Evolutionary conservation across 2,113 vertebrate genomes (phyloP).

Genomic region (Hypomesus transpacificus): DNA sequence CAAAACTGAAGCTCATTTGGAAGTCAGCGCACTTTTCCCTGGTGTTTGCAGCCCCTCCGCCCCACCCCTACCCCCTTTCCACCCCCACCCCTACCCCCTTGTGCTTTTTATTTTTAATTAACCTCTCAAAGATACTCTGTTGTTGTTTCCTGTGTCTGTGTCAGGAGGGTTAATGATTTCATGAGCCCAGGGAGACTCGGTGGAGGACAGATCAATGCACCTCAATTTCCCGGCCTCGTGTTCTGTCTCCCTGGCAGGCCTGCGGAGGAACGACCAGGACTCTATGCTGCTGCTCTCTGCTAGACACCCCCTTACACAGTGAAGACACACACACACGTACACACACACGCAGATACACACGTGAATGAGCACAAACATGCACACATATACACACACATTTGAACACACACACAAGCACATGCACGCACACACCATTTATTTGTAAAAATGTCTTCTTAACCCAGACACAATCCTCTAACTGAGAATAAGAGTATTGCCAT

Average conservation of each 20-base stretch:
- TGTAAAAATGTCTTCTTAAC: too few relatives aligned
- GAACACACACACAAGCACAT: neutral
- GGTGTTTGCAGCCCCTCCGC: conserved; percentile 52
- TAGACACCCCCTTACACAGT: neutral
- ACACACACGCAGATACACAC: conserved; percentile 5
- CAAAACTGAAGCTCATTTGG: conserved; percentile 63
- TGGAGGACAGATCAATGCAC: conserved; percentile 75
- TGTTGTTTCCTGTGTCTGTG: conserved; percentile 72
- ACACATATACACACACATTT: conserved; percentile 13
- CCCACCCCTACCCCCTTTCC: conserved; percentile 37
- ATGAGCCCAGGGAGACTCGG: conserved; percentile 62
- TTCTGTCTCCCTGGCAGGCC: conserved; percentile 64
- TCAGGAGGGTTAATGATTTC: conserved; percentile 78
- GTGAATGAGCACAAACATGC: neutral
- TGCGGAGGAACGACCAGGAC: conserved; percentile 57
- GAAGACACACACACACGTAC: neutral
- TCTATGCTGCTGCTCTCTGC: conserved; percentile 46
- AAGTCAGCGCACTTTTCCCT: conserved; percentile 67
- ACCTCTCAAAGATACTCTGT: conserved; percentile 76
- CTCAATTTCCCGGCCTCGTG: conserved; percentile 67
- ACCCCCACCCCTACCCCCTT: conserved; percentile 41
- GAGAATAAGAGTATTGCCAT: neutral
- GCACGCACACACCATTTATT: neutral
- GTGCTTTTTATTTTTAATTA: conserved; percentile 78
- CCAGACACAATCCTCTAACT: neutral